phyloP scores from a whole-genome alignment of 2,113 vertebrate species.

The Ciconia boyciana region DNA sequence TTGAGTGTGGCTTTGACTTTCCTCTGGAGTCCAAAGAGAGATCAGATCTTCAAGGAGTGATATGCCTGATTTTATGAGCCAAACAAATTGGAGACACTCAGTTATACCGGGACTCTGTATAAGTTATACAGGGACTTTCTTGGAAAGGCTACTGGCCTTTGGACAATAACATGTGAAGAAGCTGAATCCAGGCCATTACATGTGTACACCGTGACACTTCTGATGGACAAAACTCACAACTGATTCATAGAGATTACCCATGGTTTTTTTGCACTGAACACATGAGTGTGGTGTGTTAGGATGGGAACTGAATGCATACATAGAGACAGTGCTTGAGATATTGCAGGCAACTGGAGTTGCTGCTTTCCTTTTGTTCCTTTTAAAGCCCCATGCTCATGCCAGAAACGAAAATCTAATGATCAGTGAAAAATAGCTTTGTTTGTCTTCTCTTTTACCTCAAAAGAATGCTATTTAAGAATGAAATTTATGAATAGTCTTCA shows the following conservation, averaged over 20 bases:
- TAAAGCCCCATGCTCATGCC: not conserved
- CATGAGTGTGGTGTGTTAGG: fast-evolving
- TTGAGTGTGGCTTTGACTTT: not conserved
- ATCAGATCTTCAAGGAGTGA: not conserved
- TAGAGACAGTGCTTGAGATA: not conserved
- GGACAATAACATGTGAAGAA: not conserved
- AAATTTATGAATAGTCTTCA: constrained; percentile 24
- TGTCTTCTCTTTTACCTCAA: not conserved
- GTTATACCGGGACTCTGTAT: not conserved
- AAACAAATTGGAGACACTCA: not conserved
- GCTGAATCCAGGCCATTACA: not conserved
- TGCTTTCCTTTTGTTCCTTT: not conserved
- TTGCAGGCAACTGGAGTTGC: not conserved
- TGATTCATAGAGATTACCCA: not conserved
- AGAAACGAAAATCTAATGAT: constrained; percentile 34
- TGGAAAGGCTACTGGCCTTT: not conserved
- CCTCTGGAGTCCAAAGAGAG: not conserved
- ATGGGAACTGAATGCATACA: not conserved
- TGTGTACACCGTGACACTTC: not conserved
- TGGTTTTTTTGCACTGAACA: not conserved
- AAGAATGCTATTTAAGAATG: not conserved
- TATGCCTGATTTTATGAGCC: not conserved
- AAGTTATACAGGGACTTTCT: not conserved
- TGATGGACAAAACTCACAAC: not conserved
- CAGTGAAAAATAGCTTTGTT: not conserved